phyloP scores from a whole-genome alignment of 2,888 invertebrate species.

The Phaonia tiefii region DNA sequence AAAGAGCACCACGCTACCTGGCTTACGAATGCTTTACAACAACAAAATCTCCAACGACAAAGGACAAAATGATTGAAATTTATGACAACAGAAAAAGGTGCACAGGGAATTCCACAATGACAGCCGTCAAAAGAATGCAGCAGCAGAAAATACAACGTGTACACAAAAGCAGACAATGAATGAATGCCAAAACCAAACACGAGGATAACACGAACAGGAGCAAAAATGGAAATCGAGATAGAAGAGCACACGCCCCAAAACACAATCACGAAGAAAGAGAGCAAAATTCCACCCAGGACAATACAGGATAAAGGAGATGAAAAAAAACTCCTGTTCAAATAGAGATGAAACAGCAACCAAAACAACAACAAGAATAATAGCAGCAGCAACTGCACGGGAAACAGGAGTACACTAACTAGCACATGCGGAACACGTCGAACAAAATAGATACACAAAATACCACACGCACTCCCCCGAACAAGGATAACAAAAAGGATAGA shows the following conservation, averaged over 20 bases:
- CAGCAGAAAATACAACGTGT: conserved; percentile 23
- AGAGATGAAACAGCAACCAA: neutral
- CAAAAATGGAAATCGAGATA: too few relatives aligned
- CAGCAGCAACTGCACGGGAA: conserved; percentile 26
- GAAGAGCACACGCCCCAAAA: neutral
- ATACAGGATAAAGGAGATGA: conserved; percentile 20
- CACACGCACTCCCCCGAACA: conserved; percentile 17
- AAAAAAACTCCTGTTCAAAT: neutral
- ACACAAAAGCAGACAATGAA: conserved; percentile 39
- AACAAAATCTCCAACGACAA: neutral
- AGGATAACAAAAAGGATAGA: neutral
- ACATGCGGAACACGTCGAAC: conserved; percentile 10
- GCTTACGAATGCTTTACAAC: neutral
- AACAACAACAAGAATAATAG: conserved; percentile 16
- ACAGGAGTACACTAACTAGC: conserved; percentile 39
- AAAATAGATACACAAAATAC: conserved; percentile 57
- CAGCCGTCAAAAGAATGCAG: conserved; percentile 24
- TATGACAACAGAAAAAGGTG: conserved; percentile 1
- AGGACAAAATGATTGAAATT: neutral
- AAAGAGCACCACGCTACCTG: neutral
- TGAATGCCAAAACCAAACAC: conserved; percentile 39
- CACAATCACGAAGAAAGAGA: neutral
- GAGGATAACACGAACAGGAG: neutral
- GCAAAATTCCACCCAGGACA: conserved; percentile 5
- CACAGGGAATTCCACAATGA: conserved; percentile 30